Conservation (phyloP, 1,140 invertebrate species). For the Augochlora pura region DNA sequence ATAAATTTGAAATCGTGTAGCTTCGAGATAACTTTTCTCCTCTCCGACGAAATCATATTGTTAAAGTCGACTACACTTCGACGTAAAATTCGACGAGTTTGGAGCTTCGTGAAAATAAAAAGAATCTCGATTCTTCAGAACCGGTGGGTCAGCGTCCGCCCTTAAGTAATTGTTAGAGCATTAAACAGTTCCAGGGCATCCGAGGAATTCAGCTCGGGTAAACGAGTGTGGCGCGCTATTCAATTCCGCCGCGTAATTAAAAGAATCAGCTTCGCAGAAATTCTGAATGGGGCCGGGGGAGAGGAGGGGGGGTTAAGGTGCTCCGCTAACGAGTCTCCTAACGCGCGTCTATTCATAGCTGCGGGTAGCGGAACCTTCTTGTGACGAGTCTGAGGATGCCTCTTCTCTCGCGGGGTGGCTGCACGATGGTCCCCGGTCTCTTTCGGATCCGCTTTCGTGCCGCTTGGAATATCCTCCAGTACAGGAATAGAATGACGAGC, state of each 20-base stretch:
- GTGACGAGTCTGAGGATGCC: slow-evolving; percentile 75
- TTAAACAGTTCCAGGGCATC: no score
- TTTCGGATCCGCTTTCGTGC: slow-evolving; percentile 90
- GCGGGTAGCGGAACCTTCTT: slow-evolving; percentile 63
- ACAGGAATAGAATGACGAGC: slow-evolving; percentile 92
- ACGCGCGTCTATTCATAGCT: slow-evolving; percentile 24
- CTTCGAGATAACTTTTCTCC: no score
- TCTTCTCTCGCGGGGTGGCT: slow-evolving; percentile 74
- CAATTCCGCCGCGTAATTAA: background rate
- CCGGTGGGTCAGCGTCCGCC: no score
- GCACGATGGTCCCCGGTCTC: slow-evolving; percentile 78
- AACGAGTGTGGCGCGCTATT: background rate
- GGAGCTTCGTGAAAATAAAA: no score
- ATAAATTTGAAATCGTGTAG: no score
- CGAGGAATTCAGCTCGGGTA: background rate
- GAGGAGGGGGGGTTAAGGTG: background rate
- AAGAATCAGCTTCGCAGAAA: background rate
- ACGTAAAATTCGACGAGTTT: no score
- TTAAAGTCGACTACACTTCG: no score
- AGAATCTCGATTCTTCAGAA: no score
- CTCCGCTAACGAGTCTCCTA: slow-evolving; percentile 25
- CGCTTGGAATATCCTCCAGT: slow-evolving; percentile 95
- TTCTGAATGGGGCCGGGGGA: background rate
- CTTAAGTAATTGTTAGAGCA: no score
- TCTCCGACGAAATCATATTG: no score